Evolutionary conservation across 1,140 invertebrate genomes (phyloP).

Genomic region (Microplitis demolitor): DNA sequence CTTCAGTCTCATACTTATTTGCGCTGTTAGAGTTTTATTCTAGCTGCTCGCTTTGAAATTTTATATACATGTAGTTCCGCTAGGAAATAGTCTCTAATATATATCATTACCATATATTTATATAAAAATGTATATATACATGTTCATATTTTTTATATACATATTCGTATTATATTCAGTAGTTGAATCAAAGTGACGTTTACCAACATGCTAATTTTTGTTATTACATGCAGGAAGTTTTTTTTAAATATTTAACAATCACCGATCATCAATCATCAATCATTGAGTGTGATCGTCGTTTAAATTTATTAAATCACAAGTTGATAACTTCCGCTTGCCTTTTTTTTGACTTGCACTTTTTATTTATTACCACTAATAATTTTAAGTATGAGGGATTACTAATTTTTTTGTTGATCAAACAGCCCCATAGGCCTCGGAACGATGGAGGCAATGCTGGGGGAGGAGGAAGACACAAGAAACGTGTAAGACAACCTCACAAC

Average conservation of each 20-base stretch:
- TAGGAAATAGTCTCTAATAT: slow-evolving; percentile 34
- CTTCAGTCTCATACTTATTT: slow-evolving; percentile 13
- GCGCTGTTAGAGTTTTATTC: slow-evolving; percentile 50
- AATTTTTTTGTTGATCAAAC: slow-evolving; percentile 29
- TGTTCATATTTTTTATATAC: too few relatives aligned
- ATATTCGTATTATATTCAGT: too few relatives aligned
- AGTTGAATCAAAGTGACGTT: too few relatives aligned
- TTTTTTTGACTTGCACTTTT: slow-evolving; percentile 24
- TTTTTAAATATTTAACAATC: not conserved
- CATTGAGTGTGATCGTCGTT: slow-evolving; percentile 11
- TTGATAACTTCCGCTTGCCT: slow-evolving; percentile 25
- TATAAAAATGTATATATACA: too few relatives aligned
- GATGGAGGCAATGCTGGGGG: slow-evolving; percentile 62
- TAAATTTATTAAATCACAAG: not conserved
- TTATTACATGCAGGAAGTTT: not conserved
- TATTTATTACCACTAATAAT: not conserved
- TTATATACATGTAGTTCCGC: slow-evolving; percentile 30
- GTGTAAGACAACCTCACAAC: slow-evolving; percentile 83
- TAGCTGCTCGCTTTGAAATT: slow-evolving; percentile 58
- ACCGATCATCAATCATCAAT: not conserved
- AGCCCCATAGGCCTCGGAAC: slow-evolving; percentile 68
- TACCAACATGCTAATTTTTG: too few relatives aligned
- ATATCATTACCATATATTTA: not conserved
- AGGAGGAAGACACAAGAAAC: slow-evolving; percentile 76
- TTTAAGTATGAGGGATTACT: not conserved